Conservation (phyloP, 1,140 invertebrate species). For the Bombus pyrosoma region DNA sequence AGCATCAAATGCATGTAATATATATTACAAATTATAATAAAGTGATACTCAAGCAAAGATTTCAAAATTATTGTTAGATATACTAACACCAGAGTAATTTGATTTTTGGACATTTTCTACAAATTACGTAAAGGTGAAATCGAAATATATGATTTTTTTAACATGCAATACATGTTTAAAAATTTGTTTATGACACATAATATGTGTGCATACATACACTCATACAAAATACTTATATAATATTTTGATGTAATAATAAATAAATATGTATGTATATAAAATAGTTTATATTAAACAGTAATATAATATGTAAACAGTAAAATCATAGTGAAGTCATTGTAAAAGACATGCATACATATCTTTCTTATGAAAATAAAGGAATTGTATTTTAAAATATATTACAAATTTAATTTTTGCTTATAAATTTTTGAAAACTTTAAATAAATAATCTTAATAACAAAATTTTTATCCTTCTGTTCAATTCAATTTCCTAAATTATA, state of each 20-base stretch:
- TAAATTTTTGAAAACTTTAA: background rate
- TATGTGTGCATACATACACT: background rate
- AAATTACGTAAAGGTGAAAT: background rate
- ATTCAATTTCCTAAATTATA: background rate
- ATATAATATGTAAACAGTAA: background rate
- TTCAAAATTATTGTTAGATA: constrained; percentile 11
- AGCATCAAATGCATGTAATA: constrained; percentile 9
- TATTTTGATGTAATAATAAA: constrained; percentile 30
- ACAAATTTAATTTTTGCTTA: background rate
- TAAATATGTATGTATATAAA: constrained; percentile 8
- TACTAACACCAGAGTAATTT: constrained; percentile 11
- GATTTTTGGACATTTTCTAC: constrained; percentile 1
- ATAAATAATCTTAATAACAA: background rate
- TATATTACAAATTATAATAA: constrained; percentile 24
- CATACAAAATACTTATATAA: constrained; percentile 6
- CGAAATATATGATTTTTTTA: constrained; percentile 13
- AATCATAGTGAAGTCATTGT: constrained; percentile 1
- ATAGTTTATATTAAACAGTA: constrained; percentile 5
- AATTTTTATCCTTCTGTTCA: background rate
- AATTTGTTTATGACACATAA: background rate
- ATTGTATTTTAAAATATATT: background rate
- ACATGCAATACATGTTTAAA: constrained; percentile 21
- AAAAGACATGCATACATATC: constrained; percentile 33
- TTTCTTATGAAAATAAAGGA: background rate
- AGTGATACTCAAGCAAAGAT: constrained; percentile 44